A percentile compares a stretch with the other conserved stretches of the same genome.
phyloP scores from a whole-genome alignment of 1,140 invertebrate species.

The Drosophila rufa region DNA sequence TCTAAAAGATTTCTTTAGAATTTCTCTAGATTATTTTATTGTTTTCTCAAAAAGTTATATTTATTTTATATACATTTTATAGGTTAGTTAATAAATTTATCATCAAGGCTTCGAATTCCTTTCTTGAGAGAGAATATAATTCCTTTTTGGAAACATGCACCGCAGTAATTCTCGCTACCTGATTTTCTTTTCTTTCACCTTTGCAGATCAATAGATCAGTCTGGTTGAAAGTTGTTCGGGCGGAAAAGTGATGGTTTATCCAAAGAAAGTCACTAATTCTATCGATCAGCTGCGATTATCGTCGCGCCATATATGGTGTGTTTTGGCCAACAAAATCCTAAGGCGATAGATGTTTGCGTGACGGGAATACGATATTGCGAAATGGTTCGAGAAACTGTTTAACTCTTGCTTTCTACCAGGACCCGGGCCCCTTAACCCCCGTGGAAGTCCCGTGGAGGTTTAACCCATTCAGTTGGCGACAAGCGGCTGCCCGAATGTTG shows the following conservation, averaged over 20 bases:
- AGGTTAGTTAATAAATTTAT: background rate
- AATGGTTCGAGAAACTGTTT: conserved; percentile 45
- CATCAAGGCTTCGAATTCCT: background rate
- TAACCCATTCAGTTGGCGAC: conserved; percentile 48
- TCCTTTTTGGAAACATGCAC: background rate
- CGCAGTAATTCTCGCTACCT: background rate
- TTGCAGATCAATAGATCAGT: conserved; percentile 34
- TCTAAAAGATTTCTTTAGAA: background rate
- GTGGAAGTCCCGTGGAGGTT: background rate
- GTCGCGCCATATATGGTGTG: conserved; percentile 20
- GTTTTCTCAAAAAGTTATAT: background rate
- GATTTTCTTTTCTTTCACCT: conserved; percentile 27
- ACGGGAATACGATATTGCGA: conserved; percentile 41
- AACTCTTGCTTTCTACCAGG: conserved; percentile 54
- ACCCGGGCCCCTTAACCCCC: conserved; percentile 1
- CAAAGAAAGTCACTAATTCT: conserved; percentile 59
- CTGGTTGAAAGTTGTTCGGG: conserved; percentile 25
- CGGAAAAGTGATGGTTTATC: conserved; percentile 46
- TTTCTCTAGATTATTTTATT: too few relatives aligned
- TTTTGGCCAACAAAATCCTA: conserved; percentile 40
- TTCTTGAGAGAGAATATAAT: background rate
- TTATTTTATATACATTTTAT: background rate
- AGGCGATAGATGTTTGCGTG: conserved; percentile 43
- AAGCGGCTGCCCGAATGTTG: conserved; percentile 60
- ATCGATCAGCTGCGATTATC: conserved; percentile 55